Conservation (phyloP, 2,797 vertebrate species). For the Hyperoplus immaculatus region DNA sequence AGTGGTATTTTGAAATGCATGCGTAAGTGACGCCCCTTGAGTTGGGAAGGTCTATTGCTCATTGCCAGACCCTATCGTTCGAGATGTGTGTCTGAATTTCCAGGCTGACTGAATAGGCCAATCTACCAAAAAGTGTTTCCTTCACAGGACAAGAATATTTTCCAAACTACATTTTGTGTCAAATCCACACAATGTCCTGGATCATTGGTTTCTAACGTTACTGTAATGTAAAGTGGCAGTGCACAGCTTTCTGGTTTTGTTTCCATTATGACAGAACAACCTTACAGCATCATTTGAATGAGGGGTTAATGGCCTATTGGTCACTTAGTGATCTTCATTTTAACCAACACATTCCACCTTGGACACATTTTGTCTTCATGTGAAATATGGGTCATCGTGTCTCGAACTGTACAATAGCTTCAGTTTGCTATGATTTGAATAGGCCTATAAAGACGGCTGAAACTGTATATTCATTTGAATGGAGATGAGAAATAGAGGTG, state of each 20-base stretch:
- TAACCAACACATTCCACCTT: slow-evolving; percentile 37
- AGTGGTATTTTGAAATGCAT: too few relatives aligned
- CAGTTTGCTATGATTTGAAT: slow-evolving; percentile 16
- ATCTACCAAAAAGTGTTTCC: neutral
- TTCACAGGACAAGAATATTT: neutral
- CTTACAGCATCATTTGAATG: slow-evolving; percentile 3
- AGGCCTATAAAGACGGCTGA: neutral
- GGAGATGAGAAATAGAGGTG: neutral
- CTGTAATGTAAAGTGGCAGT: neutral
- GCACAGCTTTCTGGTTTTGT: neutral
- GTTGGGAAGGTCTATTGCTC: too few relatives aligned
- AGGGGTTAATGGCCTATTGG: neutral
- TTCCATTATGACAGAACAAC: slow-evolving; percentile 30
- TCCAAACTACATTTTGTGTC: neutral
- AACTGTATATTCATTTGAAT: neutral
- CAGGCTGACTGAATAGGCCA: neutral
- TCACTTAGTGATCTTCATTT: slow-evolving; percentile 21
- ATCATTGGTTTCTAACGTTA: neutral
- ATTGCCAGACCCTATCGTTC: too few relatives aligned
- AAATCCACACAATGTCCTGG: neutral
- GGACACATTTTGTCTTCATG: slow-evolving; percentile 29
- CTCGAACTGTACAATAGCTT: slow-evolving; percentile 14
- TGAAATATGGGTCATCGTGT: slow-evolving; percentile 6
- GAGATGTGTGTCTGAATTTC: too few relatives aligned
- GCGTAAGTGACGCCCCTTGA: too few relatives aligned